Conservation (phyloP, 1,140 invertebrate species). For the Papilio polyxenes region DNA sequence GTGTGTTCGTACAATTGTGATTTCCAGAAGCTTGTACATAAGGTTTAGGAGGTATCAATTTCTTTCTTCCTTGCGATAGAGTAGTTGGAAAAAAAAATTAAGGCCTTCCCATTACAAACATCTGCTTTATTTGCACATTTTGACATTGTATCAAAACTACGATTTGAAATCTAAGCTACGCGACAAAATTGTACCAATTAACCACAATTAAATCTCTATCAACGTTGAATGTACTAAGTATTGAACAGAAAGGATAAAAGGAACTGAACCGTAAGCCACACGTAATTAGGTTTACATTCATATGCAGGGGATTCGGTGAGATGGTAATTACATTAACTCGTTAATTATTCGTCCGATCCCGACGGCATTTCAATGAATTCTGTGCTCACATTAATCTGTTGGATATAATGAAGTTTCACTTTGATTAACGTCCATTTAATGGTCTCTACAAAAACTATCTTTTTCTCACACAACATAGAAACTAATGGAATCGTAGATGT, state of each 20-base stretch:
- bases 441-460: background rate
- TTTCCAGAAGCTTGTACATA: too few relatives aligned
- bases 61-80: too few relatives aligned
- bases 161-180: background rate
- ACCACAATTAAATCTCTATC: constrained; percentile 14
- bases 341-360: constrained; percentile 21
- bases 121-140: too few relatives aligned
- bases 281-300: constrained; percentile 10
- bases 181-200: background rate
- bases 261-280: background rate
- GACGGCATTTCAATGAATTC: constrained; percentile 10
- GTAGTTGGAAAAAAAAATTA: too few relatives aligned
- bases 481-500: too few relatives aligned
- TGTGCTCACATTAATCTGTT: constrained; percentile 7
- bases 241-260: background rate
- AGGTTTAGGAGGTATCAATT: too few relatives aligned
- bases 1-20: too few relatives aligned
- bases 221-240: background rate
- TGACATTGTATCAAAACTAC: background rate
- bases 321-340: constrained; percentile 21
- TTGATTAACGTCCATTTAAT: constrained; percentile 9
- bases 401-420: background rate
- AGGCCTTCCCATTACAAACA: too few relatives aligned
- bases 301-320: background rate
- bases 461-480: background rate